phyloP scores from a whole-genome alignment of 2,888 invertebrate genomes.

The Thecocarcelia acutangulata region DNA sequence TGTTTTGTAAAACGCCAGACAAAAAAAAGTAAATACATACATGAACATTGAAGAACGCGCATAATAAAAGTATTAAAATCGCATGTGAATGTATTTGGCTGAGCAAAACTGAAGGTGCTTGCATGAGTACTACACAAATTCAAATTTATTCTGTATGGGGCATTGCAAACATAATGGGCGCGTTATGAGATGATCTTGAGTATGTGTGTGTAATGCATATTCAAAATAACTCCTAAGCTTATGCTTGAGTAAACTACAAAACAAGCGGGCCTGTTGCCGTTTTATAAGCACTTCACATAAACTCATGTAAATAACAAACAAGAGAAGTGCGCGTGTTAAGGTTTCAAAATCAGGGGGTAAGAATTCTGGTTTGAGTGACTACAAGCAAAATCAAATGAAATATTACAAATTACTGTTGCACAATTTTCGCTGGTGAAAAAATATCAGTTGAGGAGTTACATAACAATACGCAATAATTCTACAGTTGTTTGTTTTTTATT shows the following conservation, averaged over 20 bases:
- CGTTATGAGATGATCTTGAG: no score
- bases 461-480: no score
- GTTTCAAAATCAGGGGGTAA: no score
- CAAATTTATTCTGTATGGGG: constrained; percentile 13
- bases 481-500: no score
- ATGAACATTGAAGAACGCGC: neutral
- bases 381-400: no score
- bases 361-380: no score
- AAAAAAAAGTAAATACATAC: constrained; percentile 5
- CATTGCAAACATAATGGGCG: no score
- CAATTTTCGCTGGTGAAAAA: no score
- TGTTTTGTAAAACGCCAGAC: constrained; percentile 29
- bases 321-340: neutral
- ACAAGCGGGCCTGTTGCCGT: constrained; percentile 36
- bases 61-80: neutral
- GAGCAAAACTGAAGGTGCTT: neutral
- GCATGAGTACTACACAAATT: constrained; percentile 1
- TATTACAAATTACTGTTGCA: no score
- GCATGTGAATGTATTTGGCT: constrained; percentile 7
- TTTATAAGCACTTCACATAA: constrained; percentile 38
- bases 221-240: constrained; percentile 30
- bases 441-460: no score
- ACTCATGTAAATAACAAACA: neutral
- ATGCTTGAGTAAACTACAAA: constrained; percentile 43
- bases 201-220: constrained; percentile 18